Conservation (phyloP, 2,888 invertebrate species). For the Andrena marginata region DNA sequence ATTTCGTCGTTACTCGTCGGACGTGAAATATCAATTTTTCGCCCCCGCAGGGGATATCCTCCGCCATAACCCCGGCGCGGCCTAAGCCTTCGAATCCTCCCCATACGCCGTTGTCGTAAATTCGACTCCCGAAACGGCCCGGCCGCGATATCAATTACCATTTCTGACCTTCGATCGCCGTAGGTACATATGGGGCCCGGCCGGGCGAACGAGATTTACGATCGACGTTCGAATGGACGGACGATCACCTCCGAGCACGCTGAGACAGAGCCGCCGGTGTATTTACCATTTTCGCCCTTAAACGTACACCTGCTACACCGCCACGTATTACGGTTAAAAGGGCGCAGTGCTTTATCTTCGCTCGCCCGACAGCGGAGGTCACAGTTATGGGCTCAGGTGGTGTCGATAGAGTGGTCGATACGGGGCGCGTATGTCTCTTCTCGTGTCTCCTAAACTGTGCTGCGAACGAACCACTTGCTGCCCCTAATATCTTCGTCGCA, state of each 20-base stretch:
- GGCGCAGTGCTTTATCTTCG: conserved; percentile 58
- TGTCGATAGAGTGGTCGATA: conserved; percentile 61
- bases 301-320: conserved; percentile 60
- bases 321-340: conserved; percentile 39
- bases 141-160: conserved; percentile 52
- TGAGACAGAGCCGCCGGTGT: conserved; percentile 19
- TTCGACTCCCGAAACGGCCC: conserved; percentile 16
- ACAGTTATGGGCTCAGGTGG: conserved; percentile 64
- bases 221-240: conserved; percentile 19
- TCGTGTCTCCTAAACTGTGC: conserved; percentile 3
- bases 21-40: conserved; percentile 22
- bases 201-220: conserved; percentile 53
- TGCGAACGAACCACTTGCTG: conserved; percentile 4
- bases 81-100: conserved; percentile 19
- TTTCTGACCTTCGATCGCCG: conserved; percentile 58
- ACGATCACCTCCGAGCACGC: conserved; percentile 27
- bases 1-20: background rate
- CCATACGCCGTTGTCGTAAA: conserved; percentile 34
- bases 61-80: background rate
- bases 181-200: conserved; percentile 30
- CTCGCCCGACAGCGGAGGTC: conserved; percentile 32
- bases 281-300: conserved; percentile 54
- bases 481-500: background rate
- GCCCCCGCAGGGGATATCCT: background rate
- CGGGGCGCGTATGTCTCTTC: conserved; percentile 32